These are phyloP conservation scores for Excalfactoria chinensis DNA, from an alignment of 2,113 vertebrate genomes.

Conservation along the genomic window DNA sequence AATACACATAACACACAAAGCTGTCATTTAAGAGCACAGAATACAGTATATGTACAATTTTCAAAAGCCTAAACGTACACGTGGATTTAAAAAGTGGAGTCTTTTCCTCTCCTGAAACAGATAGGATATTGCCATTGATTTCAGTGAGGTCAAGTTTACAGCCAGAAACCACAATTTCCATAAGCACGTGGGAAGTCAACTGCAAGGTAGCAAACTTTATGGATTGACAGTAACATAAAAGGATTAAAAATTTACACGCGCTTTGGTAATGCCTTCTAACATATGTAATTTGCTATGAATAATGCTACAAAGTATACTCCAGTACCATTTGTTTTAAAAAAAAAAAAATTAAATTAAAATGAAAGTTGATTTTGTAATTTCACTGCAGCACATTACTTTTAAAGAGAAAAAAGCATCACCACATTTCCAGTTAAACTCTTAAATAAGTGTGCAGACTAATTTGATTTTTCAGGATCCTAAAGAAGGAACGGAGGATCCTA, in stretches of 20 bases:
- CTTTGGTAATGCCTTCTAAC: neutral
- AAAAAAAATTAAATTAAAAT: neutral
- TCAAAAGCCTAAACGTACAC: neutral
- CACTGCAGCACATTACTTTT: neutral
- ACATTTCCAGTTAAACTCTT: neutral
- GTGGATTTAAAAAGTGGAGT: neutral
- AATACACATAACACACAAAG: conserved; percentile 43
- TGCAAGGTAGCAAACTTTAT: neutral
- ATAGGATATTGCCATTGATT: conserved; percentile 26
- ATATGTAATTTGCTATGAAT: neutral
- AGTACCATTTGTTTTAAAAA: neutral
- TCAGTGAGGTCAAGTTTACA: conserved; percentile 9
- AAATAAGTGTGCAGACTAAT: neutral
- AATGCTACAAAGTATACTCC: neutral
- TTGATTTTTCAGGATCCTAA: neutral
- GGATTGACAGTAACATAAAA: neutral
- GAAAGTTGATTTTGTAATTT: neutral
- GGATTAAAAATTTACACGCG: neutral
- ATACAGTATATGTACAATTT: conserved; percentile 34
- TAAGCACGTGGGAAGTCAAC: neutral
- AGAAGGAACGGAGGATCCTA: neutral
- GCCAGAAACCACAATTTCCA: neutral
- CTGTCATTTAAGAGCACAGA: conserved; percentile 19
- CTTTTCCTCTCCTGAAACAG: neutral
- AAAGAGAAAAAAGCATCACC: neutral